Conservation (phyloP, 2,797 vertebrate genomes). For the Cyprinella venusta region DNA sequence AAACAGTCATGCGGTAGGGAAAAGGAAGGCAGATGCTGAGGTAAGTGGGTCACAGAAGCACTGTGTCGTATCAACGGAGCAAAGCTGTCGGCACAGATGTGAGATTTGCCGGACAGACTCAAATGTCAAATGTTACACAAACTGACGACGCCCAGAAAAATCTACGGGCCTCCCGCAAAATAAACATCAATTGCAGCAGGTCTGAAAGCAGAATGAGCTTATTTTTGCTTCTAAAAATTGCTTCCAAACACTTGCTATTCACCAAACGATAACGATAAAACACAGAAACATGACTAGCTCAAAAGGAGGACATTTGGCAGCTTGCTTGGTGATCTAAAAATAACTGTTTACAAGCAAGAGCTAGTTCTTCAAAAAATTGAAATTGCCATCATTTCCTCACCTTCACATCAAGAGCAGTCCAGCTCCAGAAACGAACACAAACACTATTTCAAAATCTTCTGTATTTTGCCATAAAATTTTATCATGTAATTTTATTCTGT, state of each 20-base stretch:
- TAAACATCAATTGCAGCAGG: slow-evolving; percentile 9
- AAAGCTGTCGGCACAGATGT: slow-evolving; percentile 61
- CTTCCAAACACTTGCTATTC: background rate
- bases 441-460: background rate
- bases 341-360: background rate
- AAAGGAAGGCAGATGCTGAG: slow-evolving; percentile 63
- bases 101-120: slow-evolving; percentile 52
- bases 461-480: background rate
- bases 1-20: slow-evolving; percentile 42
- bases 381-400: background rate
- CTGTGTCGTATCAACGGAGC: slow-evolving; percentile 53
- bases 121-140: slow-evolving; percentile 55
- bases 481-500: background rate
- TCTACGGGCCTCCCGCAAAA: background rate
- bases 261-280: background rate
- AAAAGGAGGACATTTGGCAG: background rate
- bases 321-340: background rate
- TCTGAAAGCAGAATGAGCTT: background rate
- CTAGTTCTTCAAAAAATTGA: background rate
- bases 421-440: background rate
- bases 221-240: background rate
- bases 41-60: slow-evolving; percentile 70
- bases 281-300: background rate
- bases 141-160: slow-evolving; percentile 32
- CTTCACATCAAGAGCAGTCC: background rate